These are phyloP conservation scores for Prunella himalayana DNA, from an alignment of 2,113 vertebrate genomes.

Conservation along the genomic window DNA sequence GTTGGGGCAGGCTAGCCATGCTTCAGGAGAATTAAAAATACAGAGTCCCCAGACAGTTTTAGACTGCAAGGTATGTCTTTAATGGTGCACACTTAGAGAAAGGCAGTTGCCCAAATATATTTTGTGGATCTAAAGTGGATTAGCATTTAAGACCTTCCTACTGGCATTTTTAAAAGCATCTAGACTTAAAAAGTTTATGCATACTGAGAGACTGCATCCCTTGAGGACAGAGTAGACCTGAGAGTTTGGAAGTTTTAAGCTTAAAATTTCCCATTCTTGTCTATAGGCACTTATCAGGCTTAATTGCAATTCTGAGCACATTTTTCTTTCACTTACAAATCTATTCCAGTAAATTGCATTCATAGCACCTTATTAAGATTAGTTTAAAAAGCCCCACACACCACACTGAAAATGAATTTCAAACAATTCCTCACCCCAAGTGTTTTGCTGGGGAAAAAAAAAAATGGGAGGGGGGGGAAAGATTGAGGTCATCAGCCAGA, in stretches of 20 bases:
- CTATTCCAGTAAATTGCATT: slow-evolving; percentile 14
- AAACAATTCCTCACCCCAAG: background rate
- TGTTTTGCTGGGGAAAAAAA: background rate
- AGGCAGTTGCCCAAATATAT: background rate
- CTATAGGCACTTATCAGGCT: background rate
- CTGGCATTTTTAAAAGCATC: background rate
- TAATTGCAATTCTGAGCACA: slow-evolving; percentile 33
- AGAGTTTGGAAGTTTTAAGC: background rate
- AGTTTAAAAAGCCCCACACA: background rate
- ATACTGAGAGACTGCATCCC: background rate
- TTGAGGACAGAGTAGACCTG: background rate
- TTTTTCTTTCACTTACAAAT: slow-evolving; percentile 24
- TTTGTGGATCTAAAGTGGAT: background rate
- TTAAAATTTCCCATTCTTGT: background rate
- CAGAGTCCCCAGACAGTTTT: background rate
- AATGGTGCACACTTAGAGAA: background rate
- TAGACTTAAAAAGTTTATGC: background rate
- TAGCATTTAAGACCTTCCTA: background rate
- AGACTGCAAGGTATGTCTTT: background rate
- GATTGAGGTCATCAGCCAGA: background rate
- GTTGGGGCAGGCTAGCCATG: background rate
- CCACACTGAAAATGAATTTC: slow-evolving; percentile 8
- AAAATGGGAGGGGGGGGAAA: fast-evolving
- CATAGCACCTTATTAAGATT: slow-evolving; percentile 26
- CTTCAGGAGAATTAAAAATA: background rate